phyloP scores from a whole-genome alignment of 2,797 vertebrate genomes.

The Lindbergichthys nudifrons region DNA sequence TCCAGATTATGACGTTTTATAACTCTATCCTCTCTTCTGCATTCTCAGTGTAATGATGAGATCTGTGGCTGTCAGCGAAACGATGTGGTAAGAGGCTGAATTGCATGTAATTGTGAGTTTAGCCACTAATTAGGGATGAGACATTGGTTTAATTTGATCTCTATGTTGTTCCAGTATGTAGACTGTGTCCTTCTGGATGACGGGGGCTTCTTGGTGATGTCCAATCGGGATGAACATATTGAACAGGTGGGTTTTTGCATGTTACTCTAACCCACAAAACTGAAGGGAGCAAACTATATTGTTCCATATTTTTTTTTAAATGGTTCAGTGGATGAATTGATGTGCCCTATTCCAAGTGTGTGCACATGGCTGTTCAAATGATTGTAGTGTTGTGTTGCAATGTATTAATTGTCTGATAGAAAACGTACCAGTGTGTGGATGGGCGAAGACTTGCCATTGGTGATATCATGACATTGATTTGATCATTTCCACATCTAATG shows the following conservation, averaged over 20 bases:
- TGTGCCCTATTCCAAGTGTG: no score
- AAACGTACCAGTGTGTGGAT: no score
- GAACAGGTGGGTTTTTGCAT: constrained; percentile 83
- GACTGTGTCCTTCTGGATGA: constrained; percentile 97
- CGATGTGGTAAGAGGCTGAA: constrained; percentile 84
- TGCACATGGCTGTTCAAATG: no score
- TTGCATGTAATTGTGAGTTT: background rate
- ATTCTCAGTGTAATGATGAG: constrained; percentile 92
- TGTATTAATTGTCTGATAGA: no score
- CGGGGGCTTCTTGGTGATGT: constrained; percentile 96
- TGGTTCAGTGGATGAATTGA: no score
- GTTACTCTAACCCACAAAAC: constrained; percentile 7
- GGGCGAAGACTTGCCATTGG: no score
- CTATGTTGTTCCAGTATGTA: constrained; percentile 84
- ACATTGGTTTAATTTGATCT: constrained; percentile 13
- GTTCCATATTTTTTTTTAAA: no score
- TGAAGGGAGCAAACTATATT: background rate
- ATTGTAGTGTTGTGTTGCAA: no score
- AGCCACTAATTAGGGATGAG: background rate
- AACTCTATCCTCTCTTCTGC: constrained; percentile 8
- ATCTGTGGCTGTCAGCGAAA: constrained; percentile 93
- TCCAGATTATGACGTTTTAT: background rate
- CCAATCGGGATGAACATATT: constrained; percentile 91
- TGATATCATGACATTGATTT: no score
- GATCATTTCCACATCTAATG: no score